phyloP scores from a whole-genome alignment of 2,888 invertebrate genomes.

The Ennomos erosarius region DNA sequence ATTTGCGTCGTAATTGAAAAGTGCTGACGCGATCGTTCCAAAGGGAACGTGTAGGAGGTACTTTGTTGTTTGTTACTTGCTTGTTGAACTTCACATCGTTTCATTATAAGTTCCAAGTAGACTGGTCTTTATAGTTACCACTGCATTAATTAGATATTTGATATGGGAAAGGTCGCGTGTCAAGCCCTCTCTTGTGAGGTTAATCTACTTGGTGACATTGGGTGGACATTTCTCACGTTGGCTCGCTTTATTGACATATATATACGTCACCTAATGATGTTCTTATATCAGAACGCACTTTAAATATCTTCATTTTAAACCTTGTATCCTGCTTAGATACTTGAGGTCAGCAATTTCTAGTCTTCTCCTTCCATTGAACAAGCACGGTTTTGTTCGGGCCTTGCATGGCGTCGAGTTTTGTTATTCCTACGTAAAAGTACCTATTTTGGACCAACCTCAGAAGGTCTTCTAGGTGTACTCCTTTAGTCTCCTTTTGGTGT shows the following conservation, averaged over 20 bases:
- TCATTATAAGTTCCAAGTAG: slow-evolving; percentile 27
- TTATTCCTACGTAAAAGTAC: slow-evolving; percentile 40
- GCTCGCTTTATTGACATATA: slow-evolving; percentile 55
- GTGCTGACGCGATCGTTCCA: slow-evolving; percentile 18
- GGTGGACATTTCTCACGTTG: slow-evolving; percentile 52
- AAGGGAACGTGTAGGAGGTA: slow-evolving; percentile 25
- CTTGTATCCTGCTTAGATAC: too few species aligned
- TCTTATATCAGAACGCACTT: slow-evolving; percentile 39
- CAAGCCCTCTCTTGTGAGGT: slow-evolving; percentile 53
- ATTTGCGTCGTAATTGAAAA: slow-evolving; percentile 22
- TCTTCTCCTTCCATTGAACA: too few species aligned
- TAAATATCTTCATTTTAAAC: slow-evolving; percentile 22
- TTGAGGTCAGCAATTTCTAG: too few species aligned
- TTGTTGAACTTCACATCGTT: slow-evolving; percentile 14
- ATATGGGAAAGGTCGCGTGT: slow-evolving; percentile 49
- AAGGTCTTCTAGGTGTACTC: too few species aligned
- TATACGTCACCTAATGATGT: slow-evolving; percentile 55
- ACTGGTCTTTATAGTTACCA: slow-evolving; percentile 24
- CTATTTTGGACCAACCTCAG: slow-evolving; percentile 52
- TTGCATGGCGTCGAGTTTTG: slow-evolving; percentile 44
- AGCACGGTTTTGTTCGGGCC: too few species aligned
- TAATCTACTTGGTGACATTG: slow-evolving; percentile 64
- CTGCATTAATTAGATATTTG: slow-evolving; percentile 44
- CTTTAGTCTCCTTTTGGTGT: too few species aligned
- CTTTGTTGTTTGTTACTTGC: slow-evolving; percentile 18